phyloP scores from a whole-genome alignment of 1,140 invertebrate species.

The Hylaeus volcanicus region DNA sequence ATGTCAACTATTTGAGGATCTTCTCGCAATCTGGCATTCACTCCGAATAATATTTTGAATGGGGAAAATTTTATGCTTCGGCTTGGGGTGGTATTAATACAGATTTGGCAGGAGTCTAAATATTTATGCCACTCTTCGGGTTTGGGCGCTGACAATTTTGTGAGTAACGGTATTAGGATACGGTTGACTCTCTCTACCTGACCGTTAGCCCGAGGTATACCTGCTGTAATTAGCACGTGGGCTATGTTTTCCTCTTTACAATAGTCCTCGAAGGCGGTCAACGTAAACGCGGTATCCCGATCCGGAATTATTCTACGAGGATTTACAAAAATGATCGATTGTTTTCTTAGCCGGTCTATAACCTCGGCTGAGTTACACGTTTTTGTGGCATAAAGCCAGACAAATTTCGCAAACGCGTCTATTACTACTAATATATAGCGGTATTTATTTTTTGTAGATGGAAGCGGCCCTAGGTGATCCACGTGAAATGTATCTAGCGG shows the following conservation, averaged over 20 bases:
- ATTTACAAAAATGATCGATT: neutral
- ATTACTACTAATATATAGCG: neutral
- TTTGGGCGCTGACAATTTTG: too few species aligned
- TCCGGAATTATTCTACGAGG: neutral
- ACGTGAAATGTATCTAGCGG: slow-evolving; percentile 4
- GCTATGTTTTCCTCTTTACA: neutral
- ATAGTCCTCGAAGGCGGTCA: neutral
- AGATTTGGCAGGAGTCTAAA: too few species aligned
- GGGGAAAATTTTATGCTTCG: too few species aligned
- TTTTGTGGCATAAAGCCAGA: neutral
- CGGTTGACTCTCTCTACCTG: too few species aligned
- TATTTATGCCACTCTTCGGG: too few species aligned
- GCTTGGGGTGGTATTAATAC: too few species aligned
- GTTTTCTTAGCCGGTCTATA: neutral
- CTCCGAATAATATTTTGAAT: too few species aligned
- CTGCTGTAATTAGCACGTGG: neutral
- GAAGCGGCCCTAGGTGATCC: slow-evolving; percentile 36
- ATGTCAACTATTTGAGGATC: too few species aligned
- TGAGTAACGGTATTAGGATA: too few species aligned
- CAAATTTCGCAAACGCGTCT: neutral
- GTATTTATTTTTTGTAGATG: slow-evolving; percentile 11
- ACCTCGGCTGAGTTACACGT: neutral
- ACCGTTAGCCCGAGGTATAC: neutral
- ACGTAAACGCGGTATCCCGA: neutral
- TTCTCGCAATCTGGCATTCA: too few species aligned